These are phyloP conservation scores for Hydrolagus affinis DNA, from an alignment of 2,113 vertebrate genomes.

Conservation along the genomic window DNA sequence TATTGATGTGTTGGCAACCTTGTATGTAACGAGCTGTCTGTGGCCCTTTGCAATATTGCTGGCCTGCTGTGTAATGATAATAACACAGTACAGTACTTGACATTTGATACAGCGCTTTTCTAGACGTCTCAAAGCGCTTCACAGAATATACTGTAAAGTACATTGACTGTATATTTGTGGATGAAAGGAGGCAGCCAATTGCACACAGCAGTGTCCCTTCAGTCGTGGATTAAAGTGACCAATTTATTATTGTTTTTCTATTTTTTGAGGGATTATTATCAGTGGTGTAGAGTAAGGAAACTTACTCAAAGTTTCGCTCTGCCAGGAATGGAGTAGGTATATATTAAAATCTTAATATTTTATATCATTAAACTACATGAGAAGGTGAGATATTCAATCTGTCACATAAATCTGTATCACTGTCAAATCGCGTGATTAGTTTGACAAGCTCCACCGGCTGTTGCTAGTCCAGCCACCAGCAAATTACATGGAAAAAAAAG, in stretches of 20 bases:
- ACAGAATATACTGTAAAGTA: too few species aligned
- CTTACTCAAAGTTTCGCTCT: too few species aligned
- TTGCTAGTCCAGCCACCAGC: neutral
- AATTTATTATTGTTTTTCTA: too few species aligned
- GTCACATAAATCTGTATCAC: neutral
- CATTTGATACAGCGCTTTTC: too few species aligned
- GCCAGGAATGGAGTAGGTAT: neutral
- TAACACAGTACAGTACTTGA: neutral
- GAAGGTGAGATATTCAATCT: neutral
- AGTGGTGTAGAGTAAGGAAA: too few species aligned
- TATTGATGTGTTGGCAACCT: neutral
- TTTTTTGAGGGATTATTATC: too few species aligned
- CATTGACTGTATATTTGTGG: too few species aligned
- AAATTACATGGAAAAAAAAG: neutral
- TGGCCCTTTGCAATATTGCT: neutral
- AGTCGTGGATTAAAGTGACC: too few species aligned
- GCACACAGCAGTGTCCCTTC: too few species aligned
- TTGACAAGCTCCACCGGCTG: neutral
- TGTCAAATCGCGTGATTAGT: neutral
- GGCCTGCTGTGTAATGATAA: neutral
- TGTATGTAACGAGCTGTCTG: neutral
- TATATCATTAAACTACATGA: too few species aligned
- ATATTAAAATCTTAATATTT: neutral
- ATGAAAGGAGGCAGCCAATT: too few species aligned
- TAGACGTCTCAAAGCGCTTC: too few species aligned